A percentile compares a stretch with the other conserved stretches of the same genome.
Conservation (phyloP, 2,888 invertebrate genomes). For the Eurytoma adleriae region DNA sequence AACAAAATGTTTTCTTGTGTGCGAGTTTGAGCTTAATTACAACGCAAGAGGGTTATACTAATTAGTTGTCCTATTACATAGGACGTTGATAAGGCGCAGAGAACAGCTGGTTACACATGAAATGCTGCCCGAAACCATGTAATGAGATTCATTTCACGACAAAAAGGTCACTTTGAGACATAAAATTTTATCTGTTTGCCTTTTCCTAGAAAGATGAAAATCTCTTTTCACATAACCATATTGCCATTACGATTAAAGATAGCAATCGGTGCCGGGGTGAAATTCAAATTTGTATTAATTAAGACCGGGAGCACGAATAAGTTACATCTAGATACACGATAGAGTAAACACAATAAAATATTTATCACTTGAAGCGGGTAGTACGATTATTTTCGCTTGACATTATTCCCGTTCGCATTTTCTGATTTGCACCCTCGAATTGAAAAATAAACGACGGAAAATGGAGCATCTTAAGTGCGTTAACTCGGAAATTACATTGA, state of each 20-base stretch:
- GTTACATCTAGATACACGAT: background rate
- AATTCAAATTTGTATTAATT: slow-evolving; percentile 5
- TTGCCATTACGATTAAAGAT: background rate
- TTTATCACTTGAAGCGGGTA: background rate
- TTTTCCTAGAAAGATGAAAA: background rate
- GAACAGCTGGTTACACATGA: background rate
- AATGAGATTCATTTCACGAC: slow-evolving; percentile 20
- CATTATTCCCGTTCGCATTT: too few relatives aligned
- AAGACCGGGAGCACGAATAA: background rate
- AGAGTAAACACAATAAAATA: background rate
- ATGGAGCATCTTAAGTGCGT: background rate
- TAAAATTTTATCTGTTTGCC: background rate
- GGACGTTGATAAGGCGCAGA: slow-evolving; percentile 22
- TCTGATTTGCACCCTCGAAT: too few relatives aligned
- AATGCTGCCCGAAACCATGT: slow-evolving; percentile 13
- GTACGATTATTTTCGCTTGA: too few relatives aligned
- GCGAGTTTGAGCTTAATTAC: slow-evolving; percentile 7
- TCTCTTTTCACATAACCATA: background rate
- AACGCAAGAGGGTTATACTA: slow-evolving; percentile 16
- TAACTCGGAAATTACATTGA: background rate
- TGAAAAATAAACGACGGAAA: too few relatives aligned
- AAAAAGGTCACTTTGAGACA: slow-evolving; percentile 1
- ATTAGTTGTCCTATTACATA: slow-evolving; percentile 45
- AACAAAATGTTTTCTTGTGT: slow-evolving; percentile 1
- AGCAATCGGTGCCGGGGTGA: background rate